Evolutionary conservation across 2,797 vertebrate genomes (phyloP).

Genomic region (Falco cherrug): DNA sequence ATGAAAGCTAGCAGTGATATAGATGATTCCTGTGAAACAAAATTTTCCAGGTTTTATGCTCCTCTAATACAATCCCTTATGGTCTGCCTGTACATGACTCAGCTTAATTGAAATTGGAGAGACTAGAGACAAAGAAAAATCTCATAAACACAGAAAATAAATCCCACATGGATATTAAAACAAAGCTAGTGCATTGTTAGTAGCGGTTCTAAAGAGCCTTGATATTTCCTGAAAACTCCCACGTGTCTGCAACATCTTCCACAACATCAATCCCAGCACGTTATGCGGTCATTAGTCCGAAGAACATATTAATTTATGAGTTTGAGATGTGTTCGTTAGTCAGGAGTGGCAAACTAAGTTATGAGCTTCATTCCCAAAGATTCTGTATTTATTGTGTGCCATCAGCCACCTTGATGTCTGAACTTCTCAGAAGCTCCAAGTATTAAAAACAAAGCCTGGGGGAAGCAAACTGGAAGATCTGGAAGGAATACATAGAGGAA

Average conservation of each 20-base stretch:
- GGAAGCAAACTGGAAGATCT: neutral
- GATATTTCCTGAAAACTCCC: conserved; percentile 34
- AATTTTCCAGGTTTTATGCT: neutral
- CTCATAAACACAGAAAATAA: conserved; percentile 31
- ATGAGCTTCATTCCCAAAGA: neutral
- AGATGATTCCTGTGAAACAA: neutral
- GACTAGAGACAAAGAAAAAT: conserved; percentile 20
- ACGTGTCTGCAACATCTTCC: neutral
- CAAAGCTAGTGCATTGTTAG: conserved; percentile 10
- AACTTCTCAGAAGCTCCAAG: neutral
- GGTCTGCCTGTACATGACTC: neutral
- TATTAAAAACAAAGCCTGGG: neutral
- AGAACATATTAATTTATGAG: neutral
- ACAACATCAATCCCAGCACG: neutral
- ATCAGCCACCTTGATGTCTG: neutral
- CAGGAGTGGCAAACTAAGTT: neutral
- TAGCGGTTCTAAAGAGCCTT: neutral
- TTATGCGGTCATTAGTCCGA: neutral
- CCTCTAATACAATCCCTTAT: neutral
- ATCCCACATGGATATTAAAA: conserved; percentile 18
- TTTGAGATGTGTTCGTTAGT: neutral
- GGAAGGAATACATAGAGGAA: neutral
- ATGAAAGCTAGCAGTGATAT: neutral
- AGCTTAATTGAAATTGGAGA: neutral
- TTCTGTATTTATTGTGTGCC: neutral